Conservation (phyloP, 2,888 invertebrate genomes). For the Pandemis cinnamomeana region DNA sequence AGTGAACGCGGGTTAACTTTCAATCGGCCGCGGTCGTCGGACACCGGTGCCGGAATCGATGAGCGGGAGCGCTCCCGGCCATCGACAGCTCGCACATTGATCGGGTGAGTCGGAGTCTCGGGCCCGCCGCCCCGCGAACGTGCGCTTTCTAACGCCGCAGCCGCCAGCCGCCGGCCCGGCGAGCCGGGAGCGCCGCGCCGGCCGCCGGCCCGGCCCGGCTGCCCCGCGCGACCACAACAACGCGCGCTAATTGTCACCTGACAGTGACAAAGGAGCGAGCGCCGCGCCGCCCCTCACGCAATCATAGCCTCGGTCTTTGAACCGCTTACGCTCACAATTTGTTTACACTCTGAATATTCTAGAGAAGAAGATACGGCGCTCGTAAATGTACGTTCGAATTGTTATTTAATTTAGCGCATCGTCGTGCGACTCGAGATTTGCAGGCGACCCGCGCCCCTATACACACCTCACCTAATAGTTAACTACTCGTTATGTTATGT, state of each 20-base stretch:
- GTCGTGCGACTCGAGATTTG: not conserved
- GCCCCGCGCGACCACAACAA: conserved; percentile 43
- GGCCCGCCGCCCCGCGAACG: conserved; percentile 40
- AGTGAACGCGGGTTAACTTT: conserved; percentile 65
- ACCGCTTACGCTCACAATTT: conserved; percentile 60
- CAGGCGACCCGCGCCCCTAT: not conserved
- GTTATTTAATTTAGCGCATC: conserved; percentile 2
- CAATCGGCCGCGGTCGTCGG: conserved; percentile 57
- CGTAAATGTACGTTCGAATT: conserved; percentile 9
- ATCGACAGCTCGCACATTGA: conserved; percentile 76
- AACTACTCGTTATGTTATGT: not conserved
- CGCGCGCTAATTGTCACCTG: conserved; percentile 48
- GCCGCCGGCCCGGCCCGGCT: conserved; percentile 43
- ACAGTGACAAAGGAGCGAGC: conserved; percentile 46
- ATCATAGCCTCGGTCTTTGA: conserved; percentile 70
- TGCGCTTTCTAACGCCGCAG: conserved; percentile 47
- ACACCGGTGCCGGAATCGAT: conserved; percentile 66
- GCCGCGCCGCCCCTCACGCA: conserved; percentile 49
- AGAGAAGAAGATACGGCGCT: conserved; percentile 51
- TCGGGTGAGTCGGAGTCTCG: conserved; percentile 69
- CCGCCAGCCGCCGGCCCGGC: conserved; percentile 27
- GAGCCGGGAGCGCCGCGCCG: conserved; percentile 50
- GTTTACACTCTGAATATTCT: conserved; percentile 61
- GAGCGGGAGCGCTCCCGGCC: conserved; percentile 57
- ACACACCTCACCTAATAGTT: not conserved